Evolutionary conservation across 1,140 invertebrate genomes (phyloP), one percentile per base, ranked within the genome.

Genomic region (Augochlora pura): DNA sequence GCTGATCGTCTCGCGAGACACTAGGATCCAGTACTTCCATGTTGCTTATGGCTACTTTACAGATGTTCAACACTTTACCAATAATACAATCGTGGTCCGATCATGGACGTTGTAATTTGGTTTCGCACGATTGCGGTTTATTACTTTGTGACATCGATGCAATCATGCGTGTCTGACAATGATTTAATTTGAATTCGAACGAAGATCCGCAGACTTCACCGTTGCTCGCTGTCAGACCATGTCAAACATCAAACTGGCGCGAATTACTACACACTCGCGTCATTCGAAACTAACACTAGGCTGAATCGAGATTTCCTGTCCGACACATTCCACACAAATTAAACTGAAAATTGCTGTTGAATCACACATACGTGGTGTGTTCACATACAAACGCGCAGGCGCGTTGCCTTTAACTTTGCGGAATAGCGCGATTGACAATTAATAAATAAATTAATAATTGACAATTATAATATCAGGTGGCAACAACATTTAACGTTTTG

Each of bases 1-100:
- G 89, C 38, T 88, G 87, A 77, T 92, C 90, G 66, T 92, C 90
- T 52, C 88, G 88, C 5, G 89, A 86, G 27, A 91, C 81, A 52
- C 84, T 90, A 9, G 90, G 88, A 85, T 91, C 90, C 9, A 92
- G 60, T 2, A 91, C 85, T 73, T 91, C 89, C 90, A 92, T 91
- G 67, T 77, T 57, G 59, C 42, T 23, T 57, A n/a, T 73, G 16
- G 0, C 18, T 67, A 32, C 38, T 72, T 68, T 73, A 42, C 18
- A n/a, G 21, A 59, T 25, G n/a, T 39, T 46, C 12, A 25, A 63
- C 38, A 46, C 77, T 83, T 86, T 83, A 60, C 75, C 81, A 27
- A 73, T 77, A 63, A 77, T 18, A 76, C 54, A 12, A 39, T 62
- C 7, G 23, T n/a, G 25, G 21, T 63, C 2, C 23, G 57, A 25